Evolutionary conservation across 2,113 vertebrate species (phyloP), one percentile per base, ranked within the genome.

Genomic region (Otus sunia): DNA sequence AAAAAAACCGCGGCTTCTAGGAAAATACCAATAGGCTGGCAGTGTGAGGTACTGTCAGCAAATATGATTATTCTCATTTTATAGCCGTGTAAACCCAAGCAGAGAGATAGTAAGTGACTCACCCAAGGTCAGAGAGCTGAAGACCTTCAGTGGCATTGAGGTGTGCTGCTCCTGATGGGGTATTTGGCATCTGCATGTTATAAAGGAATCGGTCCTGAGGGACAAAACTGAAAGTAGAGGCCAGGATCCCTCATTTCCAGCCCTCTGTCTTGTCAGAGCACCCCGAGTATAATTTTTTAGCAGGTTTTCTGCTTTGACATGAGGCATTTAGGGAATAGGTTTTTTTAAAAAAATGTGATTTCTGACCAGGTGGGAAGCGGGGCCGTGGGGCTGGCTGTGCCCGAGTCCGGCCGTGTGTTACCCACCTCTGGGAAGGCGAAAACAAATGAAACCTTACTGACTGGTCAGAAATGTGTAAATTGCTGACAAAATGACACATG

Each of bases 381-480:
- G 63, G 43, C 68, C 23, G 6, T 25, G 73, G 67, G 62, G 74
- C 49, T 49, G 91, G 77, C 72, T 17, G 15, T 80, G 91, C 92
- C 75, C 10, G 13, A 67, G 75, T 66, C 50, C 10, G n/a, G 81
- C 75, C 1, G 34, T 92, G 88, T 66, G 82, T 97, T 96, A 19
- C 67, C 97, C 89, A 97, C 97, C 85, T 87, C 41, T 4, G 76
- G 90, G 94, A 97, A 96, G 88, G 92, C 92, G 91, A 97, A 97
- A 97, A 97, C 97, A 98, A 97, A 98, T 97, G 98, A 98, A 99
- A 98, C 98, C 97, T 98, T 99, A 98, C 98, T 98, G 98, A 98
- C 98, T 99, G 99, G 99, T 99, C 99, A 99, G 98, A 99, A 99
- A 98, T 89, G 98, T 98, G 98, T 99, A 99, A 99, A 99, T 99